Evolutionary conservation across 37 sponge, comb jelly and placozoan genomes (phyloP).

Genomic region (Aphrocallistes beatrix): DNA sequence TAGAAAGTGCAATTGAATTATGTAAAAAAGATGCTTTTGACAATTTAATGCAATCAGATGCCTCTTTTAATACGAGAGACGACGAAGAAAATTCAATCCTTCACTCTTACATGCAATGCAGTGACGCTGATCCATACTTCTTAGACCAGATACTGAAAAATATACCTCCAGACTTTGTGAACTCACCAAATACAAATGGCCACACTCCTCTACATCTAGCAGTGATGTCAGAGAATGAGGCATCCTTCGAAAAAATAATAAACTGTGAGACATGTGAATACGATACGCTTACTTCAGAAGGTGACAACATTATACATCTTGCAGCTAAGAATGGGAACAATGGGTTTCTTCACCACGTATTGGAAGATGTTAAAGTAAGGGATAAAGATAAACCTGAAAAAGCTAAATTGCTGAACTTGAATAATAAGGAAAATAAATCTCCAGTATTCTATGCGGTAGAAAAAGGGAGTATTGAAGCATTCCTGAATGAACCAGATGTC

Average conservation of each 20-base stretch:
- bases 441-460: background rate
- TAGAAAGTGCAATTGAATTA: background rate
- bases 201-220: background rate
- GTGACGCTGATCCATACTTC: background rate
- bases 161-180: background rate
- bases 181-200: background rate
- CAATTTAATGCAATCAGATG: background rate
- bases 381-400: background rate
- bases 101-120: background rate
- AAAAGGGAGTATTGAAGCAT: background rate
- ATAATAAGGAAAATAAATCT: background rate
- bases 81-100: background rate
- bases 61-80: background rate
- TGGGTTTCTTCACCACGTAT: background rate
- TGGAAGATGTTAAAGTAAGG: background rate
- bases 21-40: background rate
- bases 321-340: background rate
- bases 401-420: background rate
- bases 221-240: background rate
- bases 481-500: background rate
- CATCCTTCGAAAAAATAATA: background rate
- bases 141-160: background rate
- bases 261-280: background rate
- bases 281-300: background rate
- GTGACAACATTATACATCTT: background rate